phyloP scores from a whole-genome alignment of 1,140 invertebrate genomes.

The Drosophila bifasciata region DNA sequence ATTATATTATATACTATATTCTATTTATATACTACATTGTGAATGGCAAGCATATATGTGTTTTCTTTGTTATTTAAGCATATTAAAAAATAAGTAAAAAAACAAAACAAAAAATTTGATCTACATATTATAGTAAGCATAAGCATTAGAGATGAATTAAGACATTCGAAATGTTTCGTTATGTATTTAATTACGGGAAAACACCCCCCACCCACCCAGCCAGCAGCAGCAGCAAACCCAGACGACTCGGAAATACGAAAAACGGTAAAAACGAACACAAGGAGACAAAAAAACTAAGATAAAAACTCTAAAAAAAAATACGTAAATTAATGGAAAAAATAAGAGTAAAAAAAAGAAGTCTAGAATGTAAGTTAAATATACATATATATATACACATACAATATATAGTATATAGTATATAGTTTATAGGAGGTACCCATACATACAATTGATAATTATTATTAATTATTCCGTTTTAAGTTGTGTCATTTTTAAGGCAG shows the following conservation, averaged over 20 bases:
- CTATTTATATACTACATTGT: constrained; percentile 35
- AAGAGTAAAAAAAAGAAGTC: background rate
- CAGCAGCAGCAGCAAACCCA: too few relatives aligned
- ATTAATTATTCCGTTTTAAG: constrained; percentile 50
- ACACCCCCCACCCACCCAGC: background rate
- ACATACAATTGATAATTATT: constrained; percentile 35
- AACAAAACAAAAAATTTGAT: constrained; percentile 7
- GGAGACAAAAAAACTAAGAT: background rate
- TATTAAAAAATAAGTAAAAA: constrained; percentile 9
- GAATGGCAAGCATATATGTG: constrained; percentile 38
- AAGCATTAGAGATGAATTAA: constrained; percentile 40
- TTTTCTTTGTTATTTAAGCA: constrained; percentile 53
- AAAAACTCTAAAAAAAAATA: constrained; percentile 4
- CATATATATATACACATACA: constrained; percentile 28
- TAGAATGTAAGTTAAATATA: constrained; percentile 47
- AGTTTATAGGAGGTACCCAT: background rate
- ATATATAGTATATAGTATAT: too few relatives aligned
- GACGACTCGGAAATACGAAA: constrained; percentile 15
- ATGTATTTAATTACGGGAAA: constrained; percentile 32
- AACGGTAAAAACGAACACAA: constrained; percentile 2
- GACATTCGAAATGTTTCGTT: constrained; percentile 57
- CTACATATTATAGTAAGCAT: constrained; percentile 13
- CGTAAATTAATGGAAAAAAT: background rate
- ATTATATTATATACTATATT: constrained; percentile 44
- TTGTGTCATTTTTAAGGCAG: constrained; percentile 60